These are phyloP conservation scores for Morone saxatilis DNA, from an alignment of 2,113 vertebrate species.

Conservation along the genomic window DNA sequence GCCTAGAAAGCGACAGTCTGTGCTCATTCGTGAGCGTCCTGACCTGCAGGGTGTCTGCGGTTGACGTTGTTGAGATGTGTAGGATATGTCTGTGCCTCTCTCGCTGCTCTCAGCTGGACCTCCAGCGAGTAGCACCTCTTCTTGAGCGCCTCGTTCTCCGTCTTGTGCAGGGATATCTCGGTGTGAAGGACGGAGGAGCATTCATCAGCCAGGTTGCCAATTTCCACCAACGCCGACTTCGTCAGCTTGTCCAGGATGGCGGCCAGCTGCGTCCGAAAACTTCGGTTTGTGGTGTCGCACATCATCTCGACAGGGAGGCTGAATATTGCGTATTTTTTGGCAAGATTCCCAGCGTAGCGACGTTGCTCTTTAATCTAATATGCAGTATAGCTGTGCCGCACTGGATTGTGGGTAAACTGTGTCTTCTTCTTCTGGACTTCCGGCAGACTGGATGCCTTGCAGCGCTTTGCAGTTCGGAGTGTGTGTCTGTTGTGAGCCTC, in stretches of 20 bases:
- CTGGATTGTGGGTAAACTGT: slow-evolving; percentile 74
- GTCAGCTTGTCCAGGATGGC: slow-evolving; percentile 82
- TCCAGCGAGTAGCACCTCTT: slow-evolving; percentile 82
- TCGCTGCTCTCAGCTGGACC: slow-evolving; percentile 81
- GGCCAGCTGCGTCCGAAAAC: slow-evolving; percentile 81
- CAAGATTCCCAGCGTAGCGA: slow-evolving; percentile 12
- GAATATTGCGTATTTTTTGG: not conserved
- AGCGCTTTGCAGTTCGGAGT: too few relatives aligned
- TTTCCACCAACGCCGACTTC: slow-evolving; percentile 81
- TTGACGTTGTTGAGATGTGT: slow-evolving; percentile 52
- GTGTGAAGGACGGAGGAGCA: slow-evolving; percentile 80
- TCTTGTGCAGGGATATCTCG: slow-evolving; percentile 83
- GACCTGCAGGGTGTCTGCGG: slow-evolving; percentile 66
- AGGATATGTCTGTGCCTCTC: slow-evolving; percentile 66
- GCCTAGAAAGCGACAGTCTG: not conserved
- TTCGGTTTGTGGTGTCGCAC: slow-evolving; percentile 74
- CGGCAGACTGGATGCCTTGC: too few relatives aligned
- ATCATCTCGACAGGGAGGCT: slow-evolving; percentile 63
- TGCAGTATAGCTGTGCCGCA: slow-evolving; percentile 45
- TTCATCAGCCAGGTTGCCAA: slow-evolving; percentile 83
- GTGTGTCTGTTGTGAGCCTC: too few relatives aligned
- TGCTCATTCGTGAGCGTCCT: slow-evolving; percentile 24
- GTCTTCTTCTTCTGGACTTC: not conserved
- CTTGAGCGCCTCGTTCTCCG: slow-evolving; percentile 84
- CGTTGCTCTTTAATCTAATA: slow-evolving; percentile 32